Evolutionary conservation across 2,113 vertebrate species (phyloP).

Genomic region (Acanthisitta chloris): DNA sequence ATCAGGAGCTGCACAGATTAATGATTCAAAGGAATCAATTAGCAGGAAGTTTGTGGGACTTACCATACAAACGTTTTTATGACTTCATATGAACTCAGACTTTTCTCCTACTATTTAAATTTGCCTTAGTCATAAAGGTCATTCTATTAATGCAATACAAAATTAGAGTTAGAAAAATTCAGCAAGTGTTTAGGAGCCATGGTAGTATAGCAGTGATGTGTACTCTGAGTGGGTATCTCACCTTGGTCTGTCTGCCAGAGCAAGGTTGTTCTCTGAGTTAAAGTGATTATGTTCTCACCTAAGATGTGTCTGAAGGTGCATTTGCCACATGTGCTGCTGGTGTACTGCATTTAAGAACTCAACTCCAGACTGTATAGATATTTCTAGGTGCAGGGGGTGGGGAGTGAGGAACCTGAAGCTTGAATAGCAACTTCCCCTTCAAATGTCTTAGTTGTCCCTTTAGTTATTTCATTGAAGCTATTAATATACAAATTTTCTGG

Average conservation of each 20-base stretch:
- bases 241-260: not conserved
- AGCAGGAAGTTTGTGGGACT: not conserved
- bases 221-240: not conserved
- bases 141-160: not conserved
- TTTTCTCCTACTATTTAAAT: not conserved
- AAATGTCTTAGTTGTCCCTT: not conserved
- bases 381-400: not conserved
- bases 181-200: not conserved
- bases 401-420: not conserved
- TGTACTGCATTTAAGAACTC: not conserved
- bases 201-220: not conserved
- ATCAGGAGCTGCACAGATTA: not conserved
- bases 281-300: not conserved
- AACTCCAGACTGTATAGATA: not conserved
- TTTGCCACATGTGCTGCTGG: not conserved
- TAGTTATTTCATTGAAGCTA: not conserved
- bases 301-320: not conserved
- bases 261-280: not conserved
- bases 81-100: not conserved
- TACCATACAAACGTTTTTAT: not conserved
- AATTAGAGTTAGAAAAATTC: not conserved
- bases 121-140: not conserved
- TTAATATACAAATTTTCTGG: not conserved
- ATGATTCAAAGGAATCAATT: not conserved
- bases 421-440: not conserved